A percentile compares a stretch with the other conserved stretches of the same genome.
These are phyloP conservation scores for Sinopyrophorus schimmeli DNA, from an alignment of 2,888 invertebrate species.

Conservation along the genomic window DNA sequence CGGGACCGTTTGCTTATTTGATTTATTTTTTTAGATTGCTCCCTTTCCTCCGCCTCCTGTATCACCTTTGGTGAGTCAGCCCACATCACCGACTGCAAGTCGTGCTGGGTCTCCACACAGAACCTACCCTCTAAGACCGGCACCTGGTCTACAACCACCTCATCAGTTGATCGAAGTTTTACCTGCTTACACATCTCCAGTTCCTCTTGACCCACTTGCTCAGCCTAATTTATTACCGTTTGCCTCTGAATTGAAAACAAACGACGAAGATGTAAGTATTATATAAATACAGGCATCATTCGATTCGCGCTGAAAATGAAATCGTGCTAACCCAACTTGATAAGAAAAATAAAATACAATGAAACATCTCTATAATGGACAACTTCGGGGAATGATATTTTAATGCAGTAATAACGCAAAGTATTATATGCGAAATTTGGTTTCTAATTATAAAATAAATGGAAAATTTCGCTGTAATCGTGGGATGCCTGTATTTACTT, in stretches of 20 bases:
- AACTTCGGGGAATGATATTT: no score
- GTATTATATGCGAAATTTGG: no score
- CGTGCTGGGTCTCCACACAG: conserved; percentile 70
- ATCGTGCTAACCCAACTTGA: no score
- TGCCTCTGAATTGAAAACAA: conserved; percentile 40
- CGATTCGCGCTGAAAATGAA: no score
- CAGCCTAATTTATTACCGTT: conserved; percentile 46
- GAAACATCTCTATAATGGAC: no score
- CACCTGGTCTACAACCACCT: conserved; percentile 56
- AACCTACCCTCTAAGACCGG: conserved; percentile 34
- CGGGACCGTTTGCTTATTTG: no score
- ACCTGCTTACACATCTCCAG: conserved; percentile 39
- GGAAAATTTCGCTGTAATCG: no score
- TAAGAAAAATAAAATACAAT: no score
- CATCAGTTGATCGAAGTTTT: conserved; percentile 29
- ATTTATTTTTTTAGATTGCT: conserved; percentile 54
- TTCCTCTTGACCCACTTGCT: conserved; percentile 48
- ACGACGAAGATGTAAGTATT: conserved; percentile 45
- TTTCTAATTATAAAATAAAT: no score
- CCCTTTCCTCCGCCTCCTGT: conserved; percentile 63
- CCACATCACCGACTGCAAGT: conserved; percentile 79
- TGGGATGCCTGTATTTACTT: no score
- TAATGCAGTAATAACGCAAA: no score
- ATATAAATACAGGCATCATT: no score
- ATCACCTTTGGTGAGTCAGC: conserved; percentile 73